Conservation (phyloP, 2,888 invertebrate species). For the Poecilus cupreus region DNA sequence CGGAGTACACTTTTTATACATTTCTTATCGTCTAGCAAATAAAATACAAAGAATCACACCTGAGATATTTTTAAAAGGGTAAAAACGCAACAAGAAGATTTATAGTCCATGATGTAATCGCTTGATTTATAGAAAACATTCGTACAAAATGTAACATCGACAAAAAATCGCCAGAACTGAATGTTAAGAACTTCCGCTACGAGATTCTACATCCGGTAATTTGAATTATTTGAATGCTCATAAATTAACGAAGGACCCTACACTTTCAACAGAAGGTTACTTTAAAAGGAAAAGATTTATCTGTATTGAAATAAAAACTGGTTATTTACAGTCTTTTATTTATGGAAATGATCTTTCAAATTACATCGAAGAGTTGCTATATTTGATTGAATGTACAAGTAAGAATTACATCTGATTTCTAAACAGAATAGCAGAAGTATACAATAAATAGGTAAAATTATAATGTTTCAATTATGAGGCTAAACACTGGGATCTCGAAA, state of each 20-base stretch:
- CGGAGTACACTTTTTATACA: neutral
- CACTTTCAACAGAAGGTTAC: neutral
- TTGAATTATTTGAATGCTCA: conserved; percentile 9
- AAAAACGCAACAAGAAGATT: conserved; percentile 26
- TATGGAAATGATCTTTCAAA: no score
- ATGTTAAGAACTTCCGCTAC: conserved; percentile 33
- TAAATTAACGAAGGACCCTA: neutral
- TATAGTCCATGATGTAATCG: conserved; percentile 22
- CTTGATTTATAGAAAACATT: conserved; percentile 54
- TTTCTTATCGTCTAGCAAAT: conserved; percentile 4
- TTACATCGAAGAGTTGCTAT: no score
- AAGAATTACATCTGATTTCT: no score
- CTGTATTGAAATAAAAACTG: no score
- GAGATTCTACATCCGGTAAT: neutral
- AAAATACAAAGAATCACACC: conserved; percentile 23
- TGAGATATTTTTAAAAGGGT: conserved; percentile 34
- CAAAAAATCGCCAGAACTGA: conserved; percentile 40
- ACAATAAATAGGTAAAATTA: no score
- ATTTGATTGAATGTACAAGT: no score
- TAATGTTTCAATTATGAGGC: no score
- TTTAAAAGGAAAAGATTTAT: neutral
- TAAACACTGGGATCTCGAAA: no score
- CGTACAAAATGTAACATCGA: neutral
- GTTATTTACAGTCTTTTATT: no score
- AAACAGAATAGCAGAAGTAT: no score